Evolutionary conservation across 1,140 invertebrate species (phyloP), one percentile per base, ranked within the genome.

Genomic region (Wiebesia pumilae): DNA sequence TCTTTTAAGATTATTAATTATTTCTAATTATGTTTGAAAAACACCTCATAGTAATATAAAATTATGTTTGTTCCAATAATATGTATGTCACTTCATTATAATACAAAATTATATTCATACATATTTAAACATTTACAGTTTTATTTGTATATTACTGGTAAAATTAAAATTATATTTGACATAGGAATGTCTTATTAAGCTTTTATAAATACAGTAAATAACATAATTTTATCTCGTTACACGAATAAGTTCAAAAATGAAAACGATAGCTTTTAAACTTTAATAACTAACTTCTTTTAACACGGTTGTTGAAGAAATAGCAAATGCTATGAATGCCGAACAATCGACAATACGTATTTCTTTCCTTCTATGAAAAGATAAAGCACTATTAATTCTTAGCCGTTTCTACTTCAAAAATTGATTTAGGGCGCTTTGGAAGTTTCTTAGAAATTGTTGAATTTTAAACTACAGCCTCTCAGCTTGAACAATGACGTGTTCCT

Each of bases 401-500:
- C n/a, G 35, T 81, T 27, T 81, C 54, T 82, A 81, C 27, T 85
- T 85, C 3, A 73, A 75, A 75, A 71, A 51, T 27, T n/a, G 67
- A 71, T 73, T 43, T 85, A 67, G 47, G 81, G 62, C 21, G 38
- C 38, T 69, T n/a, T 73, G 78, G 67, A 73, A 81, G 43, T 75
- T 40, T 81, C 67, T 87, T 69, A 62, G 51, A 88, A 81, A 84
- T 84, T 71, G 65, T 43, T 27, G 81, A 75, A 67, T 78, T 67
- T 85, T 38, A 87, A 82, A 91, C 88, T 93, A 92, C 88, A 93
- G 91, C 89, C 90, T 93, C 93, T 98, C 97, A 14, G 95, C 94
- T 94, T 98, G 97, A 89, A 98, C 95, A 87, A 97, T 91, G 65
- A 97, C 95, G 86, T 94, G 94, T 93, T 98, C 97, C 88, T 96